phyloP scores from a whole-genome alignment of 2,113 vertebrate species.

The Leptosomus discolor region DNA sequence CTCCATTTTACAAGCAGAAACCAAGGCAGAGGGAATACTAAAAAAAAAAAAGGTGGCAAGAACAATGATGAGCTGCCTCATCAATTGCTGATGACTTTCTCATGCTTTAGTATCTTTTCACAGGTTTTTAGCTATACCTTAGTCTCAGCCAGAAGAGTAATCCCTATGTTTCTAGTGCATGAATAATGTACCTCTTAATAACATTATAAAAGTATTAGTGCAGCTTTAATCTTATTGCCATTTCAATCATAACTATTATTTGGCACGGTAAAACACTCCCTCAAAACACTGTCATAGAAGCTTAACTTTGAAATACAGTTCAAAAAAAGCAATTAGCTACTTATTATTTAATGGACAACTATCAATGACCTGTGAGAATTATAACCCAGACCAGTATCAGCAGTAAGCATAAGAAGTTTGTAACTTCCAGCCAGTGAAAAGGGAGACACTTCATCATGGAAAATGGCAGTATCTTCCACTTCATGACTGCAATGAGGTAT shows the following conservation, averaged over 20 bases:
- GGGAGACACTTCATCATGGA: neutral
- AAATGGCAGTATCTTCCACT: constrained; percentile 11
- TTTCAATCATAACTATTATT: neutral
- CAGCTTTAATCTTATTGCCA: constrained; percentile 1
- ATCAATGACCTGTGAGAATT: neutral
- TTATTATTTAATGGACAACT: constrained; percentile 32
- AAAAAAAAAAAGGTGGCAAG: neutral
- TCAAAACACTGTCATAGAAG: neutral
- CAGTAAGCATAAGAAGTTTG: neutral
- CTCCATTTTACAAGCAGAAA: neutral
- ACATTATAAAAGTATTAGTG: neutral
- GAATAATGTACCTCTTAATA: constrained; percentile 5
- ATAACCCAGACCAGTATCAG: neutral
- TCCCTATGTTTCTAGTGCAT: neutral
- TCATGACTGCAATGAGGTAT: constrained; percentile 3
- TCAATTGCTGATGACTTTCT: neutral
- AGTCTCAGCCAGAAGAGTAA: neutral
- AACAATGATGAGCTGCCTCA: neutral
- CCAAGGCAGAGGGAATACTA: neutral
- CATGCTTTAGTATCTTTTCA: neutral
- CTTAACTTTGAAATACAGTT: neutral
- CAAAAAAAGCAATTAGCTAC: constrained; percentile 18
- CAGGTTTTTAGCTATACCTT: neutral
- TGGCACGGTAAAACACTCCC: neutral
- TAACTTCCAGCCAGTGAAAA: neutral